Evolutionary conservation across 2,888 invertebrate species (phyloP).

Genomic region (Drosophila prostipennis): DNA sequence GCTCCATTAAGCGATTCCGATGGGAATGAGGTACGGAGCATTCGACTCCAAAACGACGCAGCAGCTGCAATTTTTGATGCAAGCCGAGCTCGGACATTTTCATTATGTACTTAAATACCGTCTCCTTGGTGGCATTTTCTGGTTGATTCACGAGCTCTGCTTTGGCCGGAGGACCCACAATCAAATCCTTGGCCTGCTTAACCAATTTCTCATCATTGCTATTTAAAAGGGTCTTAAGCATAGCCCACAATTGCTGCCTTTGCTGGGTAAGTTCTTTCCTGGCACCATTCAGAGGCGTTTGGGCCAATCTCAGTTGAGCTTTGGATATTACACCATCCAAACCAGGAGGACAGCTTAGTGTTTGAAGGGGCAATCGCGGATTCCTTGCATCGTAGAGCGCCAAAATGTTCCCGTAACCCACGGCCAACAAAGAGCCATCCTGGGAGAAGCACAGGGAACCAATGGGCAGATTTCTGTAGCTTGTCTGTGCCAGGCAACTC

Average conservation of each 20-base stretch:
- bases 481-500: slow-evolving; percentile 87
- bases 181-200: slow-evolving; percentile 60
- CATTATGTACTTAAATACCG: slow-evolving; percentile 69
- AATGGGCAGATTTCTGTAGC: slow-evolving; percentile 87
- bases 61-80: slow-evolving; percentile 81
- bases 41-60: slow-evolving; percentile 78
- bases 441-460: slow-evolving; percentile 88
- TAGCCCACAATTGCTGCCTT: slow-evolving; percentile 68
- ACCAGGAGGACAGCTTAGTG: slow-evolving; percentile 83
- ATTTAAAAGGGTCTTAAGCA: slow-evolving; percentile 75
- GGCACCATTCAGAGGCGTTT: slow-evolving; percentile 62
- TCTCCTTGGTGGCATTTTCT: slow-evolving; percentile 46
- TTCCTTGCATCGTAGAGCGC: slow-evolving; percentile 89
- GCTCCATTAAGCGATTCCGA: slow-evolving; percentile 55
- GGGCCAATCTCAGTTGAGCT: slow-evolving; percentile 73
- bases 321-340: slow-evolving; percentile 81
- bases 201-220: slow-evolving; percentile 74
- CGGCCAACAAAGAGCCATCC: slow-evolving; percentile 91
- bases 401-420: slow-evolving; percentile 88
- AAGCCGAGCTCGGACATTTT: slow-evolving; percentile 79
- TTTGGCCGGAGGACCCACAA: slow-evolving; percentile 22
- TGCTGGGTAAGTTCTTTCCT: slow-evolving; percentile 66
- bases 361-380: slow-evolving; percentile 86
- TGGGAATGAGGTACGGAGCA: slow-evolving; percentile 68
- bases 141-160: slow-evolving; percentile 12